A percentile compares a stretch with the other conserved stretches of the same genome.
phyloP scores from a whole-genome alignment of 1,140 invertebrate species.

The Bombus picipes region DNA sequence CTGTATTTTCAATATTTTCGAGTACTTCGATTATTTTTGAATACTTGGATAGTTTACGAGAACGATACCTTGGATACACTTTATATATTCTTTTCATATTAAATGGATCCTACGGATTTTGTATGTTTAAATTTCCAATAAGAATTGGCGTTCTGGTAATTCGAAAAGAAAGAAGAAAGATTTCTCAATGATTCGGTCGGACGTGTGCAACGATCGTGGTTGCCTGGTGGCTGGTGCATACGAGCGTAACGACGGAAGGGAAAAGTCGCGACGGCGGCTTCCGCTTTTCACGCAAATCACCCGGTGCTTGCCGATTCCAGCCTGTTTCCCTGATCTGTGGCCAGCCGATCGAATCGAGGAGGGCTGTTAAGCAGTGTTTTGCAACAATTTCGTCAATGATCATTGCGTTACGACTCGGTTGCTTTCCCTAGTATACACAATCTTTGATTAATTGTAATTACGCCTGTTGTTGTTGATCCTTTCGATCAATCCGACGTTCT shows the following conservation, averaged over 20 bases:
- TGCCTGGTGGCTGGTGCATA: constrained; percentile 21
- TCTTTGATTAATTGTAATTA: background rate
- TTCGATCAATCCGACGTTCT: too few species aligned
- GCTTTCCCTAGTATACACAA: background rate
- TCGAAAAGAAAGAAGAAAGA: background rate
- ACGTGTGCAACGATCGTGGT: background rate
- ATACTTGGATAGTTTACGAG: too few species aligned
- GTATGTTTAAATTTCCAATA: too few species aligned
- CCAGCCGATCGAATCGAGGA: background rate
- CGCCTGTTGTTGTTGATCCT: background rate
- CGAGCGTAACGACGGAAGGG: constrained; percentile 50
- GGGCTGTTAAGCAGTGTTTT: background rate
- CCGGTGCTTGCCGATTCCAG: background rate
- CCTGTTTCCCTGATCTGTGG: background rate
- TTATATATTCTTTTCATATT: background rate
- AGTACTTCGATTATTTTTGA: too few species aligned
- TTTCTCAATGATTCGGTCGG: constrained; percentile 10
- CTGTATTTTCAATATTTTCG: too few species aligned
- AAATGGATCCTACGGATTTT: background rate
- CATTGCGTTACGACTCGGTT: background rate
- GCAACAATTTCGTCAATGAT: constrained; percentile 27
- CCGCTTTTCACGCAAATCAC: constrained; percentile 68
- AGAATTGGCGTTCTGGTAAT: background rate
- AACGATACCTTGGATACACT: too few species aligned
- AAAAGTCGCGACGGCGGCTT: constrained; percentile 42